Evolutionary conservation across 2,113 vertebrate genomes (phyloP).

Genomic region (Zeus faber): DNA sequence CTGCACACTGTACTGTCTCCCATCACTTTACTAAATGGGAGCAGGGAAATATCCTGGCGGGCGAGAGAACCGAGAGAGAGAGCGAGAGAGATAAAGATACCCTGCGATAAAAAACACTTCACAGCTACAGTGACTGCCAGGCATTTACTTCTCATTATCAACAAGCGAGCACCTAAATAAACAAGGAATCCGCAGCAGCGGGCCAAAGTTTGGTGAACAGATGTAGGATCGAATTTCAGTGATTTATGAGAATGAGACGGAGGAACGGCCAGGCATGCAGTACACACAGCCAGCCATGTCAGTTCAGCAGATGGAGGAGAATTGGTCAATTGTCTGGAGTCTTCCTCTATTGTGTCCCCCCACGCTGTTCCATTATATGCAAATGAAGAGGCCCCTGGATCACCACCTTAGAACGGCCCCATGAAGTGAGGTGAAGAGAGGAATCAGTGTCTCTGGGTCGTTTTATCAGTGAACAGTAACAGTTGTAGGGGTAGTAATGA

Average conservation of each 20-base stretch:
- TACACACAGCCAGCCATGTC: slow-evolving; percentile 2
- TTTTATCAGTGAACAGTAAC: too few relatives aligned
- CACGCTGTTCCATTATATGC: too few relatives aligned
- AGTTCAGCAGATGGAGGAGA: background rate
- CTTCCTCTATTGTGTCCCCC: too few relatives aligned
- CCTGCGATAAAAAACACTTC: slow-evolving; percentile 37
- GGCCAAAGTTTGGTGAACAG: background rate
- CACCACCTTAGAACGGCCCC: too few relatives aligned
- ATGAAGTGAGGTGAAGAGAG: too few relatives aligned
- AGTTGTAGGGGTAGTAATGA: too few relatives aligned
- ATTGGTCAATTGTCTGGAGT: too few relatives aligned
- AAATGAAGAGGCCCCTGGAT: too few relatives aligned
- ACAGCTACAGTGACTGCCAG: background rate
- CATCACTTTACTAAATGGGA: slow-evolving; percentile 19
- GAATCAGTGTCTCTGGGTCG: too few relatives aligned
- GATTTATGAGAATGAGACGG: slow-evolving; percentile 38
- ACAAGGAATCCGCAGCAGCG: slow-evolving; percentile 23
- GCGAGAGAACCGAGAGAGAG: background rate
- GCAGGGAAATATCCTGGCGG: slow-evolving; percentile 15
- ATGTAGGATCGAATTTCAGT: slow-evolving; percentile 41
- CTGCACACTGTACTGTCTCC: slow-evolving; percentile 36
- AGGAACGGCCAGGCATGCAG: slow-evolving; percentile 12
- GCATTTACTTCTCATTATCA: slow-evolving; percentile 30
- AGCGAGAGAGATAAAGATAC: slow-evolving; percentile 13
- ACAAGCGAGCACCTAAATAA: slow-evolving; percentile 7